These are phyloP conservation scores for Hirtodrosophila histrioides DNA, from an alignment of 2,888 invertebrate species.

Conservation along the genomic window DNA sequence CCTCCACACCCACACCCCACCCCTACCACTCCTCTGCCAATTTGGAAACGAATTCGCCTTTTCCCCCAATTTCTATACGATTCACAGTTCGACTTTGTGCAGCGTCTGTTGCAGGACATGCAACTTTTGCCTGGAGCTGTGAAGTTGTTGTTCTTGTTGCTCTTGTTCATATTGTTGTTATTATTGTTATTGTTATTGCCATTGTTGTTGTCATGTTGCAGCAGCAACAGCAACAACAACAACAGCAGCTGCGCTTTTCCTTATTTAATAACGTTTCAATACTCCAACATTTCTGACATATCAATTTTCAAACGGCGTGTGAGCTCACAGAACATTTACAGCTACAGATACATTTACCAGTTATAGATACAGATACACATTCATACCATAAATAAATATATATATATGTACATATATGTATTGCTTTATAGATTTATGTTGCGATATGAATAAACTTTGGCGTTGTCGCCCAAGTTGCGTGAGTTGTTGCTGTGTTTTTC, in stretches of 20 bases:
- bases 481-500: constrained; percentile 20
- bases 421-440: constrained; percentile 52
- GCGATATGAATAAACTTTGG: constrained; percentile 62
- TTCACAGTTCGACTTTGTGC: constrained; percentile 70
- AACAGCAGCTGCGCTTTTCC: constrained; percentile 63
- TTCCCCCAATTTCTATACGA: constrained; percentile 57
- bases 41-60: constrained; percentile 4
- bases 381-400: background rate
- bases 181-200: constrained; percentile 46
- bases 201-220: constrained; percentile 56
- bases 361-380: constrained; percentile 17
- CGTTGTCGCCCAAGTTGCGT: constrained; percentile 33
- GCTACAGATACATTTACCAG: constrained; percentile 27
- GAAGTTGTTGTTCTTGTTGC: constrained; percentile 32
- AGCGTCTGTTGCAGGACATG: constrained; percentile 76
- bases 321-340: constrained; percentile 32
- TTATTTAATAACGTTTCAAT: constrained; percentile 80
- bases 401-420: constrained; percentile 19
- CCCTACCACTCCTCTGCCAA: background rate
- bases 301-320: constrained; percentile 70
- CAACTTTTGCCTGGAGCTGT: constrained; percentile 69
- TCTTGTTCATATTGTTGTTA: constrained; percentile 23
- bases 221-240: constrained; percentile 28
- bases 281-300: constrained; percentile 78
- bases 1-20: background rate